phyloP scores from a whole-genome alignment of 2,888 invertebrate species.

The Myathropa florea region DNA sequence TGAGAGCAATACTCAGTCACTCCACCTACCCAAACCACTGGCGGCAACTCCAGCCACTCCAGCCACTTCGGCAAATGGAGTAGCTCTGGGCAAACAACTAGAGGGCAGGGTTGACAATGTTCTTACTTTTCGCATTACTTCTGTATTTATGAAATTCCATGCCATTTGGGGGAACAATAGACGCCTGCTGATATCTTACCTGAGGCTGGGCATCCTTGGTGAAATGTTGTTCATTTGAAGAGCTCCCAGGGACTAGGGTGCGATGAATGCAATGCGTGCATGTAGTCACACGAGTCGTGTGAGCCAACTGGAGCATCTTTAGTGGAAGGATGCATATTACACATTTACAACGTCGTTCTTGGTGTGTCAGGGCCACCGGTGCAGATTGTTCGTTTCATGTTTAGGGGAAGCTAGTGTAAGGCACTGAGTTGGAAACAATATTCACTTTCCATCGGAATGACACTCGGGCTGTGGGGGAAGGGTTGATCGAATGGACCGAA shows the following conservation, averaged over 20 bases:
- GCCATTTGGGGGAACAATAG: conserved; percentile 55
- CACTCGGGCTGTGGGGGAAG: background rate
- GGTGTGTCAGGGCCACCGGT: background rate
- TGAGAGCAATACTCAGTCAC: too few species aligned
- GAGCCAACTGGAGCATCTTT: conserved; percentile 21
- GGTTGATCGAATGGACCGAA: conserved; percentile 1
- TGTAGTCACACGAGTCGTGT: conserved; percentile 14
- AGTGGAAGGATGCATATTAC: conserved; percentile 57
- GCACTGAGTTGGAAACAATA: conserved; percentile 58
- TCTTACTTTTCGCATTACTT: conserved; percentile 69
- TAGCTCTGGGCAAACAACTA: conserved; percentile 32
- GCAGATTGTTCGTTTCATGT: conserved; percentile 39
- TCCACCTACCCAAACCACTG: background rate
- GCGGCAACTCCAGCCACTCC: background rate
- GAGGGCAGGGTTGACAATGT: conserved; percentile 37
- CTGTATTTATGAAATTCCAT: conserved; percentile 66
- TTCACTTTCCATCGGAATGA: conserved; percentile 48
- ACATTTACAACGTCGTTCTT: conserved; percentile 57
- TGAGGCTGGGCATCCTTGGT: conserved; percentile 27
- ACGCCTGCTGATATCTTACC: conserved; percentile 55
- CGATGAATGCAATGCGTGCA: conserved; percentile 8
- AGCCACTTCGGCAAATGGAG: conserved; percentile 3
- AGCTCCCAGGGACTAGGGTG: background rate
- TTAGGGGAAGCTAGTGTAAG: background rate
- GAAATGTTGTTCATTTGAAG: conserved; percentile 6